A percentile compares a stretch with the other conserved stretches of the same genome.
phyloP scores from a whole-genome alignment of 2,797 vertebrate species.

The Protonibea diacanthus region DNA sequence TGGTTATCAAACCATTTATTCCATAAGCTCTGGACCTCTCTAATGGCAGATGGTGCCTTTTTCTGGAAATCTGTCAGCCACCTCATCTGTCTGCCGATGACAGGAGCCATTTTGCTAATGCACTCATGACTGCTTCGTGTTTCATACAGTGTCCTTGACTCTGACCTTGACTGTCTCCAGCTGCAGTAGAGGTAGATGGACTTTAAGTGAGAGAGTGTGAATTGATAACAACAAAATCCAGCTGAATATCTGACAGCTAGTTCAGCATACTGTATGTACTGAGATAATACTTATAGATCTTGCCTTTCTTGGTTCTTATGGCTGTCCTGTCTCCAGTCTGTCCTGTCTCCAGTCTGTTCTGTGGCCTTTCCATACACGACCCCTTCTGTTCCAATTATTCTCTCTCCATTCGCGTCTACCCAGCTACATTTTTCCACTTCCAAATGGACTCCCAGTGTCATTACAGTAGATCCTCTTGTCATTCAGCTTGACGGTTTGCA shows the following conservation, averaged over 20 bases:
- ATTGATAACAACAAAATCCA: slow-evolving; percentile 6
- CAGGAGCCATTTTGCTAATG: slow-evolving; percentile 76
- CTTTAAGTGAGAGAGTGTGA: neutral
- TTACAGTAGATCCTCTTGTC: slow-evolving; percentile 56
- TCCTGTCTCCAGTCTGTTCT: slow-evolving; percentile 32
- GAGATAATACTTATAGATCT: slow-evolving; percentile 1
- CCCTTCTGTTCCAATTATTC: slow-evolving; percentile 63
- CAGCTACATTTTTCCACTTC: slow-evolving; percentile 52
- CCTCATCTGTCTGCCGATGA: slow-evolving; percentile 74
- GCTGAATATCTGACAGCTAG: neutral
- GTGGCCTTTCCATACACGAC: slow-evolving; percentile 46
- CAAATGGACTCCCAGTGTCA: slow-evolving; percentile 56
- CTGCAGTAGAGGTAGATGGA: slow-evolving; percentile 37
- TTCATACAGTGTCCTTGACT: slow-evolving; percentile 68
- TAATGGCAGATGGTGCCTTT: slow-evolving; percentile 74
- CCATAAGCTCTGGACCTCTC: slow-evolving; percentile 34
- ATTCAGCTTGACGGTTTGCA: slow-evolving; percentile 49
- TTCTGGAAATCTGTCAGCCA: slow-evolving; percentile 55
- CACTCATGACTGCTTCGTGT: slow-evolving; percentile 67
- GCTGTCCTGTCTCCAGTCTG: slow-evolving; percentile 24
- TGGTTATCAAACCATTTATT: slow-evolving; percentile 51
- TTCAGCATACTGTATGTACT: neutral
- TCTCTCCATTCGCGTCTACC: slow-evolving; percentile 55
- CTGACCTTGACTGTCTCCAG: slow-evolving; percentile 62
- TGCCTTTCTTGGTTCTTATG: slow-evolving; percentile 18